phyloP scores from a whole-genome alignment of 2,797 vertebrate genomes.

The Melanotaenia parkinsoni region DNA sequence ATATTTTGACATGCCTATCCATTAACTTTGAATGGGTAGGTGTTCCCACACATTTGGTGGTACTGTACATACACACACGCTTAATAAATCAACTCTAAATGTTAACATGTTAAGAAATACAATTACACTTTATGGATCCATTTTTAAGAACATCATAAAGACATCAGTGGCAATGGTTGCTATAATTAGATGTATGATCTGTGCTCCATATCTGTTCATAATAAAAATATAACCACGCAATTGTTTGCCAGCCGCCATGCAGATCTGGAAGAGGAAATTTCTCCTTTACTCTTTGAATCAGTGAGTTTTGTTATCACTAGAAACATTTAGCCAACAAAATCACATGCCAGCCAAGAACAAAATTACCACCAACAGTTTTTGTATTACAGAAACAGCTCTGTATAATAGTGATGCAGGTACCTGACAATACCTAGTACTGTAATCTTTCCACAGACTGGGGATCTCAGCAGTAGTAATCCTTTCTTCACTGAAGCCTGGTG shows the following conservation, averaged over 20 bases:
- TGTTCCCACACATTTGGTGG: too few relatives aligned
- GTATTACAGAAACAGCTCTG: background rate
- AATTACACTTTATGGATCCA: background rate
- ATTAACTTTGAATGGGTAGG: too few relatives aligned
- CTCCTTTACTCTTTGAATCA: background rate
- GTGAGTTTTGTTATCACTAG: background rate
- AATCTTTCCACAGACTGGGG: too few relatives aligned
- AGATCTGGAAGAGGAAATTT: background rate
- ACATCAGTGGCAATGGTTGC: background rate
- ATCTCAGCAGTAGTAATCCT: too few relatives aligned
- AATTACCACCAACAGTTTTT: background rate
- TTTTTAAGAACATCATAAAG: background rate
- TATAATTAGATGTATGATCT: background rate
- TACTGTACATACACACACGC: too few relatives aligned
- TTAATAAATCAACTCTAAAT: background rate
- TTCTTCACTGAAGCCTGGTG: too few relatives aligned
- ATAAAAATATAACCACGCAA: background rate
- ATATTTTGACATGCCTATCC: too few relatives aligned
- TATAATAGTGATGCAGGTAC: too few relatives aligned
- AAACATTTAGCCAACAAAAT: background rate
- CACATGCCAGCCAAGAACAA: background rate
- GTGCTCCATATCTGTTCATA: background rate
- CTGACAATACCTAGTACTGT: too few relatives aligned
- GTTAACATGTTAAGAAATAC: background rate
- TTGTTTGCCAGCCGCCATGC: background rate